A percentile compares a stretch with the other conserved stretches of the same genome.
Evolutionary conservation across 2,797 vertebrate genomes (phyloP).

Genomic region (Aratinga solstitialis): DNA sequence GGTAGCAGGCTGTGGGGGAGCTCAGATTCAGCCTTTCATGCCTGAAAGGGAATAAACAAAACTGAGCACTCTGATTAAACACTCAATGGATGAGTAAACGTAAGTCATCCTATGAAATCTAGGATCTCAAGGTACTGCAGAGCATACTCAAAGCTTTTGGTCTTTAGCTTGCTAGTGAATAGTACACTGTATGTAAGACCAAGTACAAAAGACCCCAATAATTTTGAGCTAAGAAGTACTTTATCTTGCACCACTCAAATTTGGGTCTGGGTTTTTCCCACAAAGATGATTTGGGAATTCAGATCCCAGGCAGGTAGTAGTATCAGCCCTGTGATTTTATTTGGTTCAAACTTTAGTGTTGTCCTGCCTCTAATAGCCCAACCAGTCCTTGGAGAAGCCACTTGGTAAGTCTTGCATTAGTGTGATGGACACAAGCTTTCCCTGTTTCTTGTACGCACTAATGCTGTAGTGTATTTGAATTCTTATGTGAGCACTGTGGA

Average conservation of each 20-base stretch:
- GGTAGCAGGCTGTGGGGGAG: not conserved
- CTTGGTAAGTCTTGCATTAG: not conserved
- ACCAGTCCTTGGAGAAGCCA: not conserved
- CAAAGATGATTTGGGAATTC: not conserved
- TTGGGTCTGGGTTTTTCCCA: not conserved
- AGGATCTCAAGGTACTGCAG: not conserved
- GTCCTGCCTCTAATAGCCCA: slow-evolving; percentile 20
- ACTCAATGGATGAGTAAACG: not conserved
- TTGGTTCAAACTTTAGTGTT: slow-evolving; percentile 6
- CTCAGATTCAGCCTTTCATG: not conserved
- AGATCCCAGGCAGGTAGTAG: not conserved
- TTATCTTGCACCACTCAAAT: not conserved
- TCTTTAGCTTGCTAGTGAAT: not conserved
- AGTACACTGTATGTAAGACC: not conserved
- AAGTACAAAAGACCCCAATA: not conserved
- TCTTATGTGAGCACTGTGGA: not conserved
- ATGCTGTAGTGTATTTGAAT: not conserved
- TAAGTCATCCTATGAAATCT: not conserved
- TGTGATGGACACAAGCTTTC: not conserved
- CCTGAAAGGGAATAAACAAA: not conserved
- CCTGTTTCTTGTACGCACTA: not conserved
- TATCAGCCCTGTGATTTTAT: not conserved
- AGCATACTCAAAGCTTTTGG: not conserved
- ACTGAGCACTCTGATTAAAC: not conserved
- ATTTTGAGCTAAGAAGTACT: not conserved